Conservation (phyloP, 2,888 invertebrate genomes). For the Rotaria magnacalcarata region DNA sequence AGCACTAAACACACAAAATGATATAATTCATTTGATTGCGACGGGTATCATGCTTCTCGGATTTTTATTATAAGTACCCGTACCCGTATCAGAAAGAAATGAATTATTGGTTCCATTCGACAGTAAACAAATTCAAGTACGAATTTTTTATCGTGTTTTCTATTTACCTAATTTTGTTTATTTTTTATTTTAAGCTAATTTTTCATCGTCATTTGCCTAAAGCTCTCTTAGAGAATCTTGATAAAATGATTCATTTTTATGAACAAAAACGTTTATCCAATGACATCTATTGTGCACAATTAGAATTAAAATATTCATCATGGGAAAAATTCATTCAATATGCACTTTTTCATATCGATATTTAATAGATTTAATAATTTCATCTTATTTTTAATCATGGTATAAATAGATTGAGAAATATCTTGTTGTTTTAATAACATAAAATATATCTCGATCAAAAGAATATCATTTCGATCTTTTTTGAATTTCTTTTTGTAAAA, state of each 20-base stretch:
- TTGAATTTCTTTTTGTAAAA: no score
- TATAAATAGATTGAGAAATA: neutral
- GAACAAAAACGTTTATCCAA: neutral
- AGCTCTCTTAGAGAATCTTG: neutral
- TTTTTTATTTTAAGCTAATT: neutral
- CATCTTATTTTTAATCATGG: neutral
- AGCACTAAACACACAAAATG: neutral
- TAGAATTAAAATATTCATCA: slow-evolving; percentile 4
- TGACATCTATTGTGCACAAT: neutral
- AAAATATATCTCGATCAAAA: no score
- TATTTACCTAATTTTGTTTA: no score
- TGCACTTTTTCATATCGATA: neutral
- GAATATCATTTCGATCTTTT: no score
- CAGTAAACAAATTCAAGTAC: neutral
- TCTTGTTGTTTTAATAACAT: no score
- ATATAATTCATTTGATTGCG: neutral
- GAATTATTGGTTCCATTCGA: neutral
- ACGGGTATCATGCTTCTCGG: neutral
- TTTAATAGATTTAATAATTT: neutral
- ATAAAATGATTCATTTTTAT: neutral
- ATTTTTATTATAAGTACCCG: neutral
- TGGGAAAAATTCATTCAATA: neutral
- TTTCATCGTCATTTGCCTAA: neutral
- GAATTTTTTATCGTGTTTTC: neutral
- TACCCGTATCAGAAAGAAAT: neutral